Conservation (phyloP, 2,888 invertebrate genomes). For the Phengaris alcon region DNA sequence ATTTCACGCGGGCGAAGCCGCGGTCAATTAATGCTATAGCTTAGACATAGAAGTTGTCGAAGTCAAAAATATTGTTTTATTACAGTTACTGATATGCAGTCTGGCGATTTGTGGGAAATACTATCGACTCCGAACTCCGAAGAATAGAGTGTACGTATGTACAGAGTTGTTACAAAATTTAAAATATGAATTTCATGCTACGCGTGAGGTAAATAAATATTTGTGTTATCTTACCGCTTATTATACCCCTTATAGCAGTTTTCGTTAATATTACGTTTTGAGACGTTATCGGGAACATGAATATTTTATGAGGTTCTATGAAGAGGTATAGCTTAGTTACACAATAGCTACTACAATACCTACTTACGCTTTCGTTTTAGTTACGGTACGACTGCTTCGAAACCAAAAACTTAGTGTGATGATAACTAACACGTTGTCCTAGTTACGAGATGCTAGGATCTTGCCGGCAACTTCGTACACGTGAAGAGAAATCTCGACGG, state of each 20-base stretch:
- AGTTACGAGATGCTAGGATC: too few species aligned
- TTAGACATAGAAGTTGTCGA: too few species aligned
- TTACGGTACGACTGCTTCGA: constrained; percentile 4
- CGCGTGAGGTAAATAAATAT: background rate
- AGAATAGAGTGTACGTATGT: too few species aligned
- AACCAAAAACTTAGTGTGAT: background rate
- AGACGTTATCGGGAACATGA: constrained; percentile 23
- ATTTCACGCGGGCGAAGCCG: too few species aligned
- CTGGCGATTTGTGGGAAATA: too few species aligned
- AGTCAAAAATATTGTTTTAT: too few species aligned
- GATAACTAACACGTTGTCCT: background rate
- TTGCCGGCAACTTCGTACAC: too few species aligned
- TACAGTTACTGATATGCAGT: too few species aligned
- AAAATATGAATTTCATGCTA: background rate
- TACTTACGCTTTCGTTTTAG: constrained; percentile 10
- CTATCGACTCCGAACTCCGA: too few species aligned
- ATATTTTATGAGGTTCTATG: constrained; percentile 21
- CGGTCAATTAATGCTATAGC: too few species aligned
- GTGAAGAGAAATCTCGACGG: too few species aligned
- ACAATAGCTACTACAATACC: constrained; percentile 5
- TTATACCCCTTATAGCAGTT: background rate
- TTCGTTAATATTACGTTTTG: constrained; percentile 18
- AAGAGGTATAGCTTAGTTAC: background rate
- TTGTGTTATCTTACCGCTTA: background rate
- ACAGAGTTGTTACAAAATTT: too few species aligned